These are phyloP conservation scores for Burhinus oedicnemus DNA, from an alignment of 2,113 vertebrate genomes.

Conservation along the genomic window DNA sequence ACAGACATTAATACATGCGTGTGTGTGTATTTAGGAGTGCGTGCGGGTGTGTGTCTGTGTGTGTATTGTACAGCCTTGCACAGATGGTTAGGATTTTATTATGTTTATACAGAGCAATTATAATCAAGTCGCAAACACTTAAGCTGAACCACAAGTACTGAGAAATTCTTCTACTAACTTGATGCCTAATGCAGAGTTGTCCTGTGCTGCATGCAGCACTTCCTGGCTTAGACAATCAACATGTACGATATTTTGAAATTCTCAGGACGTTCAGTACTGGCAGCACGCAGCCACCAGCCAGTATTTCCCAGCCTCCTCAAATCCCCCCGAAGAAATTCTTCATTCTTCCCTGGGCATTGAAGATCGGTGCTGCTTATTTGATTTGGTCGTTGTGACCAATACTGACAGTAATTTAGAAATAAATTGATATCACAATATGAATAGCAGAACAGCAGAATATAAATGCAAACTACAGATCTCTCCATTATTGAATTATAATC, in stretches of 20 bases:
- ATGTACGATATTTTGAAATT: background rate
- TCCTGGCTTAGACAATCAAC: background rate
- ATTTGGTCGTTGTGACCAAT: fast-evolving
- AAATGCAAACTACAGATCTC: background rate
- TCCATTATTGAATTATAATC: background rate
- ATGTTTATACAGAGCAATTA: constrained; percentile 22
- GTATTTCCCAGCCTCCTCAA: background rate
- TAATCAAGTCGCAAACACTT: constrained; percentile 4
- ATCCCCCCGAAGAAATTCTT: background rate
- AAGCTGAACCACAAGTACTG: constrained; percentile 20
- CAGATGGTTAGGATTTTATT: constrained; percentile 21
- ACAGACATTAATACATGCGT: background rate
- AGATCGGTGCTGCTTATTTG: background rate
- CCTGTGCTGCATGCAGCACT: background rate
- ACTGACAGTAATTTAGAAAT: background rate
- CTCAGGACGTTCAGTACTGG: constrained; percentile 12
- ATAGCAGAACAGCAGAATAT: background rate
- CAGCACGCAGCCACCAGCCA: background rate
- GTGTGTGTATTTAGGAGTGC: background rate
- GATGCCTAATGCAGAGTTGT: background rate
- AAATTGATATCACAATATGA: background rate
- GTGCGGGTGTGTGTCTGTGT: background rate
- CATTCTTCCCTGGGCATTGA: background rate
- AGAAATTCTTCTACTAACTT: constrained; percentile 25
- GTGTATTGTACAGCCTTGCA: background rate